Evolutionary conservation across 2,797 vertebrate genomes (phyloP), one percentile per base, ranked within the genome.

Genomic region (Adrianichthys oophorus): DNA sequence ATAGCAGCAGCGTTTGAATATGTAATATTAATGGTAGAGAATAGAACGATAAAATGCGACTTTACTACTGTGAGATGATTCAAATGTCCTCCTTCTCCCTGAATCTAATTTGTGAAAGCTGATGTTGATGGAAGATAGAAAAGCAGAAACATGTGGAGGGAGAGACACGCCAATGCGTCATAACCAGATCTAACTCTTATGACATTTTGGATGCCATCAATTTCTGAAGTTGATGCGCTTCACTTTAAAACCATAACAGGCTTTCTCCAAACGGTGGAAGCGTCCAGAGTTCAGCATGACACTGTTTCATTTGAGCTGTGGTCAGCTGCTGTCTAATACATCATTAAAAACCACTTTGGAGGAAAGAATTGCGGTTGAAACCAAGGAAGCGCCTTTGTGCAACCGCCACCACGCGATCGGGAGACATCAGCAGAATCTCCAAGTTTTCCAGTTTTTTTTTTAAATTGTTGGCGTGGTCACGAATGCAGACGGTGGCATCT

Each of bases 21-120:
- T 58, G 48, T 46, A 56, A 41, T 48, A 7, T 55, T 70, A 74
- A 72, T 68, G 16, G 1, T 15, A 7, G 17, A 49, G 44, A 21
- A 15, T 46, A 56, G 42, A 54, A 59, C 44, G 62, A 59, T 46
- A 68, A 61, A 64, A 58, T 55, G 44, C 47, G 50, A 52, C 37
- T 65, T 60, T 59, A 23, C 62, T 53, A 60, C 58, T 41, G 56
- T 13, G 7, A 41, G 41, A 63, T 60, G 24, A 65, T 74, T 61
- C 50, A 48, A 24, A 47, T 60, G 72, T 65, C 14, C 32, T 60
- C 32, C 52, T 48, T 51, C 41, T 53, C 53, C 43, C 23, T 5
- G 44, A 26, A 52, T 48, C 29, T 29, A 42, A 29, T 51, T 15
- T 58, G 24, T 45, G 48, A 58, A 57, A 46, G 56, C 53, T 44